Evolutionary conservation across 2,113 vertebrate species (phyloP).

Genomic region (Sorex fumeus): DNA sequence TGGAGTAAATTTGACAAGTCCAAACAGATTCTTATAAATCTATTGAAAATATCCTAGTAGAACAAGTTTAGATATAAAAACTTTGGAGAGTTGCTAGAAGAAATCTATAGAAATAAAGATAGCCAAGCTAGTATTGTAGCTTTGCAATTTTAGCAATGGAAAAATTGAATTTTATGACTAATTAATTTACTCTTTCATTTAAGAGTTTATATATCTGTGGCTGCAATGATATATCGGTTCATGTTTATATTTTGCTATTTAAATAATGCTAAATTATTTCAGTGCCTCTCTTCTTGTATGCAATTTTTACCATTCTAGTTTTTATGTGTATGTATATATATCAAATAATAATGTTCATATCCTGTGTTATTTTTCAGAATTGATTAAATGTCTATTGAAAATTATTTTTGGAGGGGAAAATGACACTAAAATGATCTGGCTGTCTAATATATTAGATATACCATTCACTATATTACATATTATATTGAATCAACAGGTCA

Average conservation of each 20-base stretch:
- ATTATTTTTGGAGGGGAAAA: background rate
- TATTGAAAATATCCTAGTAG: background rate
- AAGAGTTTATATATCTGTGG: background rate
- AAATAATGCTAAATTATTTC: background rate
- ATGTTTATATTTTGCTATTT: background rate
- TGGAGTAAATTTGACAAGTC: background rate
- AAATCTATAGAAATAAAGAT: background rate
- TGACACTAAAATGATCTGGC: background rate
- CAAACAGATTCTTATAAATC: background rate
- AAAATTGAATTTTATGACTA: background rate
- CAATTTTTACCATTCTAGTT: background rate
- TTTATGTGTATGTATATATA: background rate
- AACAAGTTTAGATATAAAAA: conserved; percentile 29
- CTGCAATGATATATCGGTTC: too few species aligned
- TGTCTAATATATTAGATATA: background rate
- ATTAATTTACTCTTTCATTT: background rate
- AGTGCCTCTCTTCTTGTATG: background rate
- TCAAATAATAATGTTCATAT: background rate
- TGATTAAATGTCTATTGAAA: conserved; percentile 5
- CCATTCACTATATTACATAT: background rate
- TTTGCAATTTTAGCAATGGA: background rate
- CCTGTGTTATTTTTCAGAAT: background rate
- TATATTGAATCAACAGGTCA: conserved; percentile 3
- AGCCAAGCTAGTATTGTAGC: background rate
- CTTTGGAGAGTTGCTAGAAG: background rate